Evolutionary conservation across 2,797 vertebrate genomes (phyloP).

Genomic region (Centropyge bicolor): DNA sequence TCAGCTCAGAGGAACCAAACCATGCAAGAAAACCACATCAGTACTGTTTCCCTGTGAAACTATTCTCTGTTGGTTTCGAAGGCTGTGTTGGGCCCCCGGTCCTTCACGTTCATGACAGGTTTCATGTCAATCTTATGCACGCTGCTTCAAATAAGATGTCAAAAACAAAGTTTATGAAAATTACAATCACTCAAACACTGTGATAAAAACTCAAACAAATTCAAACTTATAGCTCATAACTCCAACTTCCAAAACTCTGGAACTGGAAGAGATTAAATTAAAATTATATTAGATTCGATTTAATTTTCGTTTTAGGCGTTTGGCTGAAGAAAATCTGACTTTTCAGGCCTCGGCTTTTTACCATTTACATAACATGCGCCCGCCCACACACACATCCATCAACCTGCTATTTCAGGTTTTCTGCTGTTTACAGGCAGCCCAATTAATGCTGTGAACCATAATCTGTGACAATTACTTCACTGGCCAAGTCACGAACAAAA

Average conservation of each 20-base stretch:
- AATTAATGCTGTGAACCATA: slow-evolving; percentile 29
- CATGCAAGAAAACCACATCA: too few species aligned
- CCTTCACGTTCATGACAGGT: too few species aligned
- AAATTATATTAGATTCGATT: background rate
- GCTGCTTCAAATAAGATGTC: too few species aligned
- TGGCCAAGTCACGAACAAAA: background rate
- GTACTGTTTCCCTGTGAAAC: too few species aligned
- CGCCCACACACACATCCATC: slow-evolving; percentile 45
- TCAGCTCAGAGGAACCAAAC: too few species aligned
- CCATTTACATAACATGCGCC: slow-evolving; percentile 36
- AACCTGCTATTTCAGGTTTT: slow-evolving; percentile 26
- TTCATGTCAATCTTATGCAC: too few species aligned
- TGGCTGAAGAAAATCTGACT: slow-evolving; percentile 26
- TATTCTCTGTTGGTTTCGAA: too few species aligned
- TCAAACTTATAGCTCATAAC: background rate
- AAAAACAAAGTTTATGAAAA: too few species aligned
- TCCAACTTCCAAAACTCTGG: background rate
- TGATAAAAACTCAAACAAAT: background rate
- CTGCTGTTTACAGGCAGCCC: slow-evolving; percentile 14
- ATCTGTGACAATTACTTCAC: slow-evolving; percentile 17
- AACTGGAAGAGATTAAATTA: background rate
- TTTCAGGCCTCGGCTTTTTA: slow-evolving; percentile 30
- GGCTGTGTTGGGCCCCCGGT: too few species aligned
- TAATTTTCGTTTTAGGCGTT: background rate
- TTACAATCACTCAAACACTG: background rate